Conservation (phyloP, 1,140 invertebrate species). For the Bathynomus jamesi region DNA sequence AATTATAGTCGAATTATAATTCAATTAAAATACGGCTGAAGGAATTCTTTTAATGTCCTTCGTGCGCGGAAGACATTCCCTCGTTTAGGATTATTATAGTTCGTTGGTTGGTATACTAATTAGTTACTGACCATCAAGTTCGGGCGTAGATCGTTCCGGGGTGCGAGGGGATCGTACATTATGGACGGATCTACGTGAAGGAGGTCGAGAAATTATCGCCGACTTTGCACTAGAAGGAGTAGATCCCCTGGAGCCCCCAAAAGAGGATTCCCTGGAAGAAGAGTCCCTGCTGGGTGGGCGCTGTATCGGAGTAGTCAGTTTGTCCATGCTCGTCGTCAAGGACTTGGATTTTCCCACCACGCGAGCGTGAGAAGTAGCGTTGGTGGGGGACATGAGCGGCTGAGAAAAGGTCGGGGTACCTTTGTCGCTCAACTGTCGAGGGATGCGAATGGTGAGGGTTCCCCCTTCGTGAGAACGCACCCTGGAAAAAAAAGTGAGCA, state of each 20-base stretch:
- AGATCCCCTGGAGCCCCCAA: conserved; percentile 4
- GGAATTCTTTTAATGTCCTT: too few species aligned
- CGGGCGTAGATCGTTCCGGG: neutral
- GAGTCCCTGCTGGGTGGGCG: neutral
- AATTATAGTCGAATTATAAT: too few species aligned
- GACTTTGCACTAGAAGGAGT: conserved; percentile 13
- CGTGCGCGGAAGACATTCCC: too few species aligned
- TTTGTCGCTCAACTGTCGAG: conserved; percentile 18
- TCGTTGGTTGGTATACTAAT: too few species aligned
- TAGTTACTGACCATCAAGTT: neutral
- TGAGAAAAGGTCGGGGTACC: conserved; percentile 1
- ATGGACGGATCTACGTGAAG: neutral
- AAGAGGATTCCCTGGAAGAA: neutral
- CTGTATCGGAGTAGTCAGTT: conserved; percentile 5
- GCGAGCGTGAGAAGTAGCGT: neutral
- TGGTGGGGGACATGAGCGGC: conserved; percentile 10
- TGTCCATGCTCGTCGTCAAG: conserved; percentile 28
- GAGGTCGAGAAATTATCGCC: neutral
- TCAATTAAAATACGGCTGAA: too few species aligned
- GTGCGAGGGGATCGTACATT: neutral
- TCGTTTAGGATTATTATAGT: too few species aligned
- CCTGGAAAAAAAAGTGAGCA: conserved; percentile 7
- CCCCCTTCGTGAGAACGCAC: conserved; percentile 22
- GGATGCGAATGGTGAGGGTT: conserved; percentile 25
- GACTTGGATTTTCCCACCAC: conserved; percentile 23